Conservation (phyloP, 2,113 vertebrate genomes). For the Dermatemys mawii region DNA sequence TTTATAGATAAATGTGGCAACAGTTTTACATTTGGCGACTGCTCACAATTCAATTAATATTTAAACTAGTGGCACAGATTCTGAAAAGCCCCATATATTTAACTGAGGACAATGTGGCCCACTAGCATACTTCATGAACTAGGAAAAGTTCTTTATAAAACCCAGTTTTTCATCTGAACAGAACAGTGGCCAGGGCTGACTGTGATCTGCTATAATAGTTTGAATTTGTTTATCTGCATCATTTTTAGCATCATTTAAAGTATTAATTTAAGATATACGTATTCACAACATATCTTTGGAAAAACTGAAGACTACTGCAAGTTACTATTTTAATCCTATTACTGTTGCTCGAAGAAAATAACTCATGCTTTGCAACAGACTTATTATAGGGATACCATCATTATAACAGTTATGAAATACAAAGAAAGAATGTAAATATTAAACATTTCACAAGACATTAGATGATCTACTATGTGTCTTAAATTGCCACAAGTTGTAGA, state of each 20-base stretch:
- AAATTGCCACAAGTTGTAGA: slow-evolving; percentile 37
- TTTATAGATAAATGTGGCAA: background rate
- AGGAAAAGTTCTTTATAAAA: background rate
- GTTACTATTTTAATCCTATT: background rate
- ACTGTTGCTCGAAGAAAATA: background rate
- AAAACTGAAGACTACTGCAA: background rate
- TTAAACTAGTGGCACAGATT: background rate
- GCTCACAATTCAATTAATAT: background rate
- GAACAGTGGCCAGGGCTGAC: background rate
- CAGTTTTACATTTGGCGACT: background rate
- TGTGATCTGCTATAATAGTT: background rate
- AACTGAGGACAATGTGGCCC: background rate
- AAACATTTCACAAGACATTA: background rate
- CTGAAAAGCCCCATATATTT: background rate
- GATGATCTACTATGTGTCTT: background rate
- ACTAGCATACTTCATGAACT: fast-evolving
- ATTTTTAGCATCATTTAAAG: background rate
- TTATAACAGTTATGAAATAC: background rate
- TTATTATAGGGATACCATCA: background rate
- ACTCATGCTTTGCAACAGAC: background rate
- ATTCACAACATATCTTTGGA: background rate
- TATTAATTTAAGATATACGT: background rate
- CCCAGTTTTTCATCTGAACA: background rate
- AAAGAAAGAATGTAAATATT: slow-evolving; percentile 21
- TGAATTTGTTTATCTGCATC: background rate